Percentiles rank a stretch among this genome's conserved stretches.
phyloP scores from a whole-genome alignment of 2,113 vertebrate genomes.

The Notarius quadriscutis region DNA sequence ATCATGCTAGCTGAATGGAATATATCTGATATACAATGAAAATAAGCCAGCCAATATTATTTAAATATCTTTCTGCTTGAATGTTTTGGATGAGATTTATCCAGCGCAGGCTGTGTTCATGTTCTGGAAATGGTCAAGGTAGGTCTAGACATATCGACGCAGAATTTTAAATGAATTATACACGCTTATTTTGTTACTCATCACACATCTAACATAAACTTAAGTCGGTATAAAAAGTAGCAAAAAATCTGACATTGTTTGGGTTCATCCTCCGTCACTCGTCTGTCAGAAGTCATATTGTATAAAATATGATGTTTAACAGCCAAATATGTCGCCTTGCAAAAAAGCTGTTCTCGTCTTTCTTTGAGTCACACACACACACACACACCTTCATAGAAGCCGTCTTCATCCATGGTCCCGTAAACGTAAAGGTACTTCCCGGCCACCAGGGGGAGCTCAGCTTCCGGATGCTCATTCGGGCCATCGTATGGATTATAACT shows the following conservation, averaged over 20 bases:
- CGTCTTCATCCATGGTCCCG: slow-evolving; percentile 97
- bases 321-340: background rate
- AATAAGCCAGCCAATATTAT: too few relatives aligned
- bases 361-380: background rate
- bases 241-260: background rate
- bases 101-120: background rate
- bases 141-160: too few relatives aligned
- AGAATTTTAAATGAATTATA: background rate
- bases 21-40: too few relatives aligned
- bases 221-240: background rate
- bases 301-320: background rate
- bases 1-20: too few relatives aligned
- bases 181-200: background rate
- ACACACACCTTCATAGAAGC: slow-evolving; percentile 91
- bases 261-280: background rate
- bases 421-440: slow-evolving; percentile 98
- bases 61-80: too few relatives aligned
- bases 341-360: background rate
- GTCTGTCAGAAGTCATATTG: background rate
- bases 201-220: background rate
- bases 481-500: slow-evolving; percentile 98
- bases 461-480: slow-evolving; percentile 96
- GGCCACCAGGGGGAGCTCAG: slow-evolving; percentile 93
- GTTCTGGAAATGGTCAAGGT: background rate
- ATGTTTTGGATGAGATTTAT: background rate